A percentile compares a stretch with the other conserved stretches of the same genome.
Conservation (phyloP, 2,797 vertebrate species). For the Lindbergichthys nudifrons region DNA sequence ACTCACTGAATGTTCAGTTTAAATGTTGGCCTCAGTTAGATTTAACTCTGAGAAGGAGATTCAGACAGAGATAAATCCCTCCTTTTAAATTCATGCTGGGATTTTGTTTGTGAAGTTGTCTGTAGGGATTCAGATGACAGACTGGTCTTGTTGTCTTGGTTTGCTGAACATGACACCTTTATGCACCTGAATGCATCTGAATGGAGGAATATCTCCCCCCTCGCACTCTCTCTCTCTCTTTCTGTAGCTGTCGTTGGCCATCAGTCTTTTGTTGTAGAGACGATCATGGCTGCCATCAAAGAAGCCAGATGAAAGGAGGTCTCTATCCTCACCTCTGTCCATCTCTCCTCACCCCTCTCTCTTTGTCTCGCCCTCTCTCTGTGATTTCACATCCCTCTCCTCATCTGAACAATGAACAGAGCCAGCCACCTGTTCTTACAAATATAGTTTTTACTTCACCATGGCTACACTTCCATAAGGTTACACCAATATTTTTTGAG, state of each 20-base stretch:
- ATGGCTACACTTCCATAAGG: conserved; percentile 17
- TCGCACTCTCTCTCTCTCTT: conserved; percentile 33
- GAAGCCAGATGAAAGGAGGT: conserved; percentile 81
- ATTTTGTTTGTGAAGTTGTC: conserved; percentile 65
- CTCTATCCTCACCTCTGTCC: conserved; percentile 81
- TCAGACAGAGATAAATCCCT: conserved; percentile 38
- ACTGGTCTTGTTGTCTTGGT: conserved; percentile 63
- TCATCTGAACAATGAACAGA: conserved; percentile 77
- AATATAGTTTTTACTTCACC: conserved; percentile 31
- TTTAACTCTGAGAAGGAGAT: conserved; percentile 32
- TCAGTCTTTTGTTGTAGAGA: conserved; percentile 78
- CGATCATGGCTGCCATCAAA: conserved; percentile 79
- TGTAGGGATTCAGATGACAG: conserved; percentile 64
- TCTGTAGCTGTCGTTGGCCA: conserved; percentile 64
- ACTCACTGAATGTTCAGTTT: conserved; percentile 22
- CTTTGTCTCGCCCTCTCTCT: conserved; percentile 61
- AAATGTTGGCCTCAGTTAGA: conserved; percentile 27
- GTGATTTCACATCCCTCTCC: conserved; percentile 70
- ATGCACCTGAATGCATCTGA: conserved; percentile 68
- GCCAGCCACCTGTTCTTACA: conserved; percentile 74
- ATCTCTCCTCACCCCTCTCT: conserved; percentile 70
- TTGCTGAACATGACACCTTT: conserved; percentile 77
- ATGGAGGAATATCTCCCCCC: conserved; percentile 63
- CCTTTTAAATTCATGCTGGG: conserved; percentile 38
- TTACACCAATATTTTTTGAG: conserved; percentile 6